These are phyloP conservation scores for Galerucella pusilla DNA, from an alignment of 2,888 invertebrate species.

Conservation along the genomic window DNA sequence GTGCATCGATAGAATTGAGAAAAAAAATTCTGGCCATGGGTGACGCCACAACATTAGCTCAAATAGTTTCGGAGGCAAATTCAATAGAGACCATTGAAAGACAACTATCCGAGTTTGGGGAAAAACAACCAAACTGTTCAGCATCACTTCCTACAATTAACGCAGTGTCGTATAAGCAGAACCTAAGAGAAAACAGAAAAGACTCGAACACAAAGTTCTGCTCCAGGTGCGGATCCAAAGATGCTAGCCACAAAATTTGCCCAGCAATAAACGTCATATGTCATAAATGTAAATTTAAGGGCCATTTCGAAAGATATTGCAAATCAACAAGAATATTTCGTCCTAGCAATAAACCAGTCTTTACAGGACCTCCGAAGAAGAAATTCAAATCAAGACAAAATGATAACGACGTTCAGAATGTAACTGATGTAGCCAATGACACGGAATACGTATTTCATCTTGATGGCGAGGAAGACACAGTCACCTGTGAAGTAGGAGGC, in stretches of 20 bases:
- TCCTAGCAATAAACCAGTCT: not conserved
- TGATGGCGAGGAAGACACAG: slow-evolving; percentile 29
- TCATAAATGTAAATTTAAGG: slow-evolving; percentile 23
- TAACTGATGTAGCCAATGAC: slow-evolving; percentile 7
- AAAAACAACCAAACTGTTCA: no score
- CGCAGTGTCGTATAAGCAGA: no score
- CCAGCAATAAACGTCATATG: slow-evolving; percentile 16
- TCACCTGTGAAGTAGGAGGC: slow-evolving; percentile 40
- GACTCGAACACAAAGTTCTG: no score
- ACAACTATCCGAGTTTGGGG: no score
- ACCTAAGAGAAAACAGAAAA: no score
- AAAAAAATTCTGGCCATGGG: slow-evolving; percentile 44
- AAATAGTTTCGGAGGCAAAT: slow-evolving; percentile 33
- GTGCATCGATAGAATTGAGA: slow-evolving; percentile 44
- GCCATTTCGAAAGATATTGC: slow-evolving; percentile 47
- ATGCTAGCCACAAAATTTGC: not conserved
- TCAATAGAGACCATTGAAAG: no score
- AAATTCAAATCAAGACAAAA: not conserved
- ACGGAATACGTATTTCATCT: slow-evolving; percentile 34
- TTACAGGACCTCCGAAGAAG: not conserved
- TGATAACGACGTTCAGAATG: not conserved
- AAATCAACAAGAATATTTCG: slow-evolving; percentile 29
- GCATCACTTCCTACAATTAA: no score
- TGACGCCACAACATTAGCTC: slow-evolving; percentile 40
- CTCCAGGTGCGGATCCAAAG: no score